phyloP scores from a whole-genome alignment of 2,113 vertebrate genomes.

The Saccopteryx leptura region DNA sequence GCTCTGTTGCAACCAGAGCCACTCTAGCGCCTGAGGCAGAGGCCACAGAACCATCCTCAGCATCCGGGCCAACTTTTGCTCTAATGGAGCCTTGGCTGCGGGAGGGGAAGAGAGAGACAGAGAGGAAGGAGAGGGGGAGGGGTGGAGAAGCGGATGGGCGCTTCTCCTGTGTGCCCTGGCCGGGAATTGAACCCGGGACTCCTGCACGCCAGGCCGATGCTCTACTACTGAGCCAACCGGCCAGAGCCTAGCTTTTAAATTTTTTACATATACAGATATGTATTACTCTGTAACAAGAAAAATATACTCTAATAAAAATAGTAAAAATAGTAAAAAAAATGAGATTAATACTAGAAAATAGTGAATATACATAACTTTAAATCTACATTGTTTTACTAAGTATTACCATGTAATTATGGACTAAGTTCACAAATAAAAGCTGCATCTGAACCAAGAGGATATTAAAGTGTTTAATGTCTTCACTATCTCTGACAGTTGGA shows the following conservation, averaged over 20 bases:
- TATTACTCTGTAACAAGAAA: slow-evolving; percentile 40
- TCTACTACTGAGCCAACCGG: too few relatives aligned
- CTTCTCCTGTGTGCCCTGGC: too few relatives aligned
- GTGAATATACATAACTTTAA: neutral
- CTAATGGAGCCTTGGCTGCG: too few relatives aligned
- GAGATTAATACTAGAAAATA: neutral
- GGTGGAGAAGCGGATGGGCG: too few relatives aligned
- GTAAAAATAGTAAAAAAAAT: neutral
- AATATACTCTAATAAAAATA: slow-evolving; percentile 22
- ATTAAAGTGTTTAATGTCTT: neutral
- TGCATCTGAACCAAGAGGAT: slow-evolving; percentile 41
- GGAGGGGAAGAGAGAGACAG: too few relatives aligned
- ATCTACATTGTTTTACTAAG: neutral
- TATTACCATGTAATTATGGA: neutral
- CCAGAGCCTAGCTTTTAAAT: neutral
- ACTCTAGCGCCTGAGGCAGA: too few relatives aligned
- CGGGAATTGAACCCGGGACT: too few relatives aligned
- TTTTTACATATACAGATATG: neutral
- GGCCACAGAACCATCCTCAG: too few relatives aligned
- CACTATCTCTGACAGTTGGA: neutral
- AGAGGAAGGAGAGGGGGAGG: too few relatives aligned
- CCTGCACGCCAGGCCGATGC: too few relatives aligned
- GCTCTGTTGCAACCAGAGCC: too few relatives aligned
- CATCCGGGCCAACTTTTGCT: too few relatives aligned
- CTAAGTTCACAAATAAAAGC: neutral